Conservation (phyloP, 2,797 vertebrate genomes). For the Acipenser oxyrinchus region DNA sequence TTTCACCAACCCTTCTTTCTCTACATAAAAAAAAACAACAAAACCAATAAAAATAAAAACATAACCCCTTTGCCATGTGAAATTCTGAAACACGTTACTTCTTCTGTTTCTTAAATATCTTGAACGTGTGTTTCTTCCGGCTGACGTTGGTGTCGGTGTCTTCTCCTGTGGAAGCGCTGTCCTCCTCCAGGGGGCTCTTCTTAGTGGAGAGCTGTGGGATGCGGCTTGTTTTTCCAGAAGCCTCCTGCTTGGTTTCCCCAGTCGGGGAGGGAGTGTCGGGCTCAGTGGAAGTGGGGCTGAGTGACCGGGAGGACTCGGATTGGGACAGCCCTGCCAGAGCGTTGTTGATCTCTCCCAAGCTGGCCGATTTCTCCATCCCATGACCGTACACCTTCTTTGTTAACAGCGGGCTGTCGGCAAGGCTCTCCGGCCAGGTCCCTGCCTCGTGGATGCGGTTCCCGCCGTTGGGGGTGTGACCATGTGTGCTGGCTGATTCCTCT, state of each 20-base stretch:
- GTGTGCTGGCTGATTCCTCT: conserved; percentile 54
- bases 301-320: conserved; percentile 83
- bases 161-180: conserved; percentile 84
- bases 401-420: conserved; percentile 70
- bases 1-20: conserved; percentile 25
- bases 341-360: conserved; percentile 76
- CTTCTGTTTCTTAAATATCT: conserved; percentile 97
- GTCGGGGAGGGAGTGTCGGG: conserved; percentile 80
- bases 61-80: conserved; percentile 19
- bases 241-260: conserved; percentile 52
- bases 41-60: conserved; percentile 26
- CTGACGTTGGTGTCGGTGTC: conserved; percentile 82
- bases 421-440: conserved; percentile 43
- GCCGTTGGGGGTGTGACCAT: conserved; percentile 62
- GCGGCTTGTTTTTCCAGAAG: conserved; percentile 58
- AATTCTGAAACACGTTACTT: conserved; percentile 63
- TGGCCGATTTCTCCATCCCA: conserved; percentile 71
- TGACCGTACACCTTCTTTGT: conserved; percentile 68
- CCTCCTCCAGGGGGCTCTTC: conserved; percentile 85
- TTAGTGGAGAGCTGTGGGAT: conserved; percentile 89
- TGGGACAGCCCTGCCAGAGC: conserved; percentile 39
- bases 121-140: conserved; percentile 93
- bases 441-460: conserved; percentile 62
- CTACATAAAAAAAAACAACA: conserved; percentile 24
- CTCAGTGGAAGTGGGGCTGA: conserved; percentile 91